Conservation (phyloP, 2,113 vertebrate species). For the Lepus timidus region DNA sequence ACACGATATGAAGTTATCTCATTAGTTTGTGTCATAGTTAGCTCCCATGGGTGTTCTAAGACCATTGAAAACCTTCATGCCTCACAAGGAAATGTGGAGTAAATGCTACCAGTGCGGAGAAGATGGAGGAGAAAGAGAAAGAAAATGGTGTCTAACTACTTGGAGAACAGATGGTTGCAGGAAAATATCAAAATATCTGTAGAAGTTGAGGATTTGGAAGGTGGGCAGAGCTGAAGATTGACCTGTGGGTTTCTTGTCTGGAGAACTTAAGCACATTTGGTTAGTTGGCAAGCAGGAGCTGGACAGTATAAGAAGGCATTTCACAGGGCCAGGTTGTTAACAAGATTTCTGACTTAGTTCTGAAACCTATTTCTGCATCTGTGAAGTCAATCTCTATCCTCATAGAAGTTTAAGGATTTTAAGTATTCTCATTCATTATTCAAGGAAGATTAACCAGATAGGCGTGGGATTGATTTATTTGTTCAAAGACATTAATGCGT, state of each 20-base stretch:
- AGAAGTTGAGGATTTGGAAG: conserved; percentile 1
- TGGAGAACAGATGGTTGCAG: conserved; percentile 3
- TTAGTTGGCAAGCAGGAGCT: neutral
- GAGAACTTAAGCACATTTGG: neutral
- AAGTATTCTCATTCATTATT: conserved; percentile 65
- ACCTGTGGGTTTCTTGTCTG: neutral
- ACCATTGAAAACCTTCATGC: neutral
- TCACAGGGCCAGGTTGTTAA: neutral
- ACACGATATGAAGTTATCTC: neutral
- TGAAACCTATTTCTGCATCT: conserved; percentile 7
- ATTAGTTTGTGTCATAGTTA: neutral
- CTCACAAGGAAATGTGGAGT: conserved; percentile 6
- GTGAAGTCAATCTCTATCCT: neutral
- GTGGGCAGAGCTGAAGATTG: neutral
- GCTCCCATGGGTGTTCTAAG: conserved; percentile 1
- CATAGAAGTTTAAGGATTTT: conserved; percentile 38
- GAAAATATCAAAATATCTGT: neutral
- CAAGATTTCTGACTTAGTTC: neutral
- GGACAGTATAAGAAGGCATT: neutral
- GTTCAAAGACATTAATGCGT: conserved; percentile 41
- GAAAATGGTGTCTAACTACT: neutral
- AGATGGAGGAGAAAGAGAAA: neutral
- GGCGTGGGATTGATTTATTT: conserved; percentile 47
- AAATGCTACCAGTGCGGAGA: neutral
- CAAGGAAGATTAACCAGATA: conserved; percentile 37